These are phyloP conservation scores for Drosophila pegasa DNA, from an alignment of 2,888 invertebrate genomes.

Conservation along the genomic window DNA sequence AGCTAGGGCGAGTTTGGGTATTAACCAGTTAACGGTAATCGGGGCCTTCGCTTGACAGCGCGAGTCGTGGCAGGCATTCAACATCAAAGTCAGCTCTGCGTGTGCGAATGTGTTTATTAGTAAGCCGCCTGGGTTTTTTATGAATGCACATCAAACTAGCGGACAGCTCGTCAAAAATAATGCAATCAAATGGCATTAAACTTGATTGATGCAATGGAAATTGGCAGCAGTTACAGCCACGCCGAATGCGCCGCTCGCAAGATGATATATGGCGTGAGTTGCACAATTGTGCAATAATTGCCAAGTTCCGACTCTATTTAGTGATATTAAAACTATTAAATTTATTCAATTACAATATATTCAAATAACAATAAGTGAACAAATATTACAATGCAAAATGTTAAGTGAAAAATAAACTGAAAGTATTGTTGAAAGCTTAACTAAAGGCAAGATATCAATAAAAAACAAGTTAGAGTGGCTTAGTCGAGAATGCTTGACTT, in stretches of 20 bases:
- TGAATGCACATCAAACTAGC: constrained; percentile 33
- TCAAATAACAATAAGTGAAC: neutral
- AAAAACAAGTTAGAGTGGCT: no score
- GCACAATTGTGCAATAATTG: constrained; percentile 40
- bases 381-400: neutral
- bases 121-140: constrained; percentile 18
- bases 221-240: constrained; percentile 34
- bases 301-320: constrained; percentile 2
- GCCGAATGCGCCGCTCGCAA: constrained; percentile 20
- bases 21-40: constrained; percentile 47
- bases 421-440: no score
- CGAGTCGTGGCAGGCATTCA: constrained; percentile 37
- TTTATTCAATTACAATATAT: constrained; percentile 1
- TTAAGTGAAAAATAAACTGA: no score
- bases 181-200: constrained; percentile 57
- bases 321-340: constrained; percentile 5
- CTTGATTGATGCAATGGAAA: constrained; percentile 63
- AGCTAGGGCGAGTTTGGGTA: constrained; percentile 4
- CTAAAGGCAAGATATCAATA: no score
- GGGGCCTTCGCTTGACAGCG: constrained; percentile 28
- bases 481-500: no score
- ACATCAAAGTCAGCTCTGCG: constrained; percentile 55
- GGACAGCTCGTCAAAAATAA: constrained; percentile 51
- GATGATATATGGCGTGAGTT: constrained; percentile 24
- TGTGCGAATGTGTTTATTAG: constrained; percentile 10